Percentiles rank a stretch among this genome's conserved stretches.
Conservation (phyloP, 2,888 invertebrate species). For the Yponomeuta sedellus region DNA sequence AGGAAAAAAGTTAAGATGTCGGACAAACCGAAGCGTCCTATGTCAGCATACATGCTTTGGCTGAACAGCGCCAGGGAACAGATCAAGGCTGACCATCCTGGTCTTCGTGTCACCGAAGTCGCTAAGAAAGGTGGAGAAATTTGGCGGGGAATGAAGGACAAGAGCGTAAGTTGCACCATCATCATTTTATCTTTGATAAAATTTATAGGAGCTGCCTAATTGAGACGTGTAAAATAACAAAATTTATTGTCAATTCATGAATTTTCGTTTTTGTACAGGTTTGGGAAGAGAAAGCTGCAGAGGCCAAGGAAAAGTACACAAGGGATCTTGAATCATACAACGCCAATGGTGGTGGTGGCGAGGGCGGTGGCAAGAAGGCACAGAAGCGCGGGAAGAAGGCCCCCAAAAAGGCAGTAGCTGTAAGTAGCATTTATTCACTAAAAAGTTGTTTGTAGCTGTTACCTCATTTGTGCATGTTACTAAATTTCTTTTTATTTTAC, state of each 20-base stretch:
- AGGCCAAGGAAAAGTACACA: slow-evolving; percentile 92
- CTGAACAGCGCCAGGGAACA: slow-evolving; percentile 90
- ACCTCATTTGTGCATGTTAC: not conserved
- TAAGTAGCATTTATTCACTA: slow-evolving; percentile 34
- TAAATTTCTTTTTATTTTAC: slow-evolving; percentile 22
- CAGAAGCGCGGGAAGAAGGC: slow-evolving; percentile 76
- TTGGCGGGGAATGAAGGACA: slow-evolving; percentile 76
- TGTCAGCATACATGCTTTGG: slow-evolving; percentile 97
- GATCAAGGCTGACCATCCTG: slow-evolving; percentile 94
- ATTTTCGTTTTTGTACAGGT: slow-evolving; percentile 73
- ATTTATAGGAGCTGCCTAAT: not conserved
- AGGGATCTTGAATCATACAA: slow-evolving; percentile 93
- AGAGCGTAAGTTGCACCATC: slow-evolving; percentile 79
- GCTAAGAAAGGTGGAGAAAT: slow-evolving; percentile 90
- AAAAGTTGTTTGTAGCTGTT: too few species aligned
- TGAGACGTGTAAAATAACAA: too few species aligned
- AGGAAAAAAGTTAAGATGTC: slow-evolving; percentile 75
- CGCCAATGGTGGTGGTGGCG: slow-evolving; percentile 82
- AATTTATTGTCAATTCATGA: too few species aligned
- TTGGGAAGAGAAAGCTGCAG: slow-evolving; percentile 93
- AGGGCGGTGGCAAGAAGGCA: slow-evolving; percentile 71
- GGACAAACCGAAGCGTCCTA: slow-evolving; percentile 86
- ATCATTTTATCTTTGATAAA: not conserved
- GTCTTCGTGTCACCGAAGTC: slow-evolving; percentile 93
- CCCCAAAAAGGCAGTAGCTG: slow-evolving; percentile 60